These are phyloP conservation scores for Porites cylindrica DNA, from an alignment of 92 coral and sea anemone genomes.

Conservation along the genomic window DNA sequence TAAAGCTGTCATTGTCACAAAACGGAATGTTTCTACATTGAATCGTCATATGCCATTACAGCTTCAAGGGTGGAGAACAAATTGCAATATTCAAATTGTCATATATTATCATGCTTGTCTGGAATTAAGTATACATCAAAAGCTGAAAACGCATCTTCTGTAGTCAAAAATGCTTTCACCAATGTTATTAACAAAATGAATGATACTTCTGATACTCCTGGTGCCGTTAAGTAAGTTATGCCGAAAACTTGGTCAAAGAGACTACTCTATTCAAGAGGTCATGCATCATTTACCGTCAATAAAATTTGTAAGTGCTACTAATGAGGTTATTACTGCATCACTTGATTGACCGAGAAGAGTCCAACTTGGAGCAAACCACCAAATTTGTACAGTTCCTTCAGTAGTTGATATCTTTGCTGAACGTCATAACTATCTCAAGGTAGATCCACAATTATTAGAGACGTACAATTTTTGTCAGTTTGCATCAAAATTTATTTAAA, in stretches of 20 bases:
- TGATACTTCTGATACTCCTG: slow-evolving; percentile 50
- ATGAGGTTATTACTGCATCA: slow-evolving; percentile 50
- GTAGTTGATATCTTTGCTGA: slow-evolving; percentile 48
- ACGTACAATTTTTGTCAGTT: slow-evolving; percentile 48
- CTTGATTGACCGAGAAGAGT: slow-evolving; percentile 68
- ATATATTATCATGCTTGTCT: slow-evolving; percentile 67
- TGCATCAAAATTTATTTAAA: slow-evolving; percentile 29
- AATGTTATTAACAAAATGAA: slow-evolving; percentile 54
- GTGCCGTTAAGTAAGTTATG: slow-evolving; percentile 60
- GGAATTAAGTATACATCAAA: slow-evolving; percentile 73
- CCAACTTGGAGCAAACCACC: slow-evolving; percentile 30
- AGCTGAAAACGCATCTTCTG: slow-evolving; percentile 60
- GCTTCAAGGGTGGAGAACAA: slow-evolving; percentile 75
- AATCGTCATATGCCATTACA: slow-evolving; percentile 59
- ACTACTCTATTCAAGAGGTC: slow-evolving; percentile 75
- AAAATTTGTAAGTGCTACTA: slow-evolving; percentile 56
- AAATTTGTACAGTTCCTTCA: slow-evolving; percentile 51
- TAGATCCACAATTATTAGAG: slow-evolving; percentile 50
- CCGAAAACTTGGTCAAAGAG: slow-evolving; percentile 72
- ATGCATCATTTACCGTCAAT: slow-evolving; percentile 77
- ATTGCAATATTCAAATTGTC: slow-evolving; percentile 67
- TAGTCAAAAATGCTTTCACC: slow-evolving; percentile 72
- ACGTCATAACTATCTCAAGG: slow-evolving; percentile 41
- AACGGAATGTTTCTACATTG: slow-evolving; percentile 63
- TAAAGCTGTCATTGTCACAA: slow-evolving; percentile 58